A percentile compares a stretch with the other conserved stretches of the same genome.
phyloP scores from a whole-genome alignment of 2,113 vertebrate species.

The Dunckerocampus dactyliophorus region DNA sequence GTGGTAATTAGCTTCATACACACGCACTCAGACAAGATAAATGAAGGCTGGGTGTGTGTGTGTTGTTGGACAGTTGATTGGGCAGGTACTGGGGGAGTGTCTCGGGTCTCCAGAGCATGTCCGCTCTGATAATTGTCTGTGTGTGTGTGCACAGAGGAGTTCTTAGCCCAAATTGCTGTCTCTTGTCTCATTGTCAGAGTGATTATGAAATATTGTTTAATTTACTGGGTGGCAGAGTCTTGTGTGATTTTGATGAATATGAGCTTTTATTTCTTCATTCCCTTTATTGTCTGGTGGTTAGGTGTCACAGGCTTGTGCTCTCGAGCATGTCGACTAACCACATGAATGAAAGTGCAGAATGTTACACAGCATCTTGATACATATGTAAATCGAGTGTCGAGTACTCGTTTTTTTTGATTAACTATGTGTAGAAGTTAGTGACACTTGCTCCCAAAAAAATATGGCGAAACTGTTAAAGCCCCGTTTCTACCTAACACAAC shows the following conservation, averaged over 20 bases:
- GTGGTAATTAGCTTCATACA: constrained; percentile 75
- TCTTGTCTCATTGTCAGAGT: constrained; percentile 78
- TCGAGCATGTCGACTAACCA: constrained; percentile 33
- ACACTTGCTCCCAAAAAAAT: background rate
- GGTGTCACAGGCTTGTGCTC: constrained; percentile 37
- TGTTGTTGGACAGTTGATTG: constrained; percentile 84
- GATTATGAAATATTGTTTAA: constrained; percentile 93
- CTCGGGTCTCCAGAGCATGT: constrained; percentile 88
- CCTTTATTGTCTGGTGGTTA: constrained; percentile 76
- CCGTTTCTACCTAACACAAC: too few relatives aligned
- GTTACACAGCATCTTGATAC: constrained; percentile 9
- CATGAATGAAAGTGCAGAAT: constrained; percentile 31
- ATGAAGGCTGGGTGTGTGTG: constrained; percentile 87
- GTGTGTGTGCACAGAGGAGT: constrained; percentile 72
- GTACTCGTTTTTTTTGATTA: background rate
- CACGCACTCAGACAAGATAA: constrained; percentile 86
- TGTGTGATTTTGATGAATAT: constrained; percentile 83
- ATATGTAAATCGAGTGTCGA: background rate
- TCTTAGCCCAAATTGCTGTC: constrained; percentile 84
- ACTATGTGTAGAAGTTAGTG: background rate
- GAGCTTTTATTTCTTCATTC: constrained; percentile 80
- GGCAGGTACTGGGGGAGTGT: constrained; percentile 79
- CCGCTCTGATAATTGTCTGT: constrained; percentile 88
- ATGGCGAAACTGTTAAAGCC: too few relatives aligned
- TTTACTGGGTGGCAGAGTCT: constrained; percentile 77